Conservation (phyloP, 2,888 invertebrate genomes). For the Catocala fraxini region DNA sequence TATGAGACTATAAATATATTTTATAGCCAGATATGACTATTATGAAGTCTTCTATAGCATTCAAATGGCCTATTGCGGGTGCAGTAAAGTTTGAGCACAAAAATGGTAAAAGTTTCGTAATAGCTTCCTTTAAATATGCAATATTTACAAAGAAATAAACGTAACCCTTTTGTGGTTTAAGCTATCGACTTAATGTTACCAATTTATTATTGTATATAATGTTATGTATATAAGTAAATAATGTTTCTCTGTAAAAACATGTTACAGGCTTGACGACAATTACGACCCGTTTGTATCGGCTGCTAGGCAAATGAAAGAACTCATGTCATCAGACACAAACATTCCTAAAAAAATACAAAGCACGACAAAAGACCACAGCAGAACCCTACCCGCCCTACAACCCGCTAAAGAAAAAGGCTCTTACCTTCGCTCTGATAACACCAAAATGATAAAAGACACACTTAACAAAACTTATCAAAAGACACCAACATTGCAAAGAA, state of each 20-base stretch:
- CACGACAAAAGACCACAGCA: slow-evolving; percentile 75
- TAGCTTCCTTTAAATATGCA: too few relatives aligned
- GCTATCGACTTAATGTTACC: too few relatives aligned
- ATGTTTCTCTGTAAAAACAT: slow-evolving; percentile 26
- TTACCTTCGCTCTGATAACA: slow-evolving; percentile 71
- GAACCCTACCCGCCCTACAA: slow-evolving; percentile 80
- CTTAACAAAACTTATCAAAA: slow-evolving; percentile 86
- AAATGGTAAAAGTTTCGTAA: too few relatives aligned
- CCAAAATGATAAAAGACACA: slow-evolving; percentile 84
- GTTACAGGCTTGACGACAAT: slow-evolving; percentile 84
- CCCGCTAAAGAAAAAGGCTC: slow-evolving; percentile 74
- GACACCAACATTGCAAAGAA: slow-evolving; percentile 82
- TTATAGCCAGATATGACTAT: too few relatives aligned
- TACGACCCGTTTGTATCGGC: slow-evolving; percentile 94
- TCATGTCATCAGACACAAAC: slow-evolving; percentile 90
- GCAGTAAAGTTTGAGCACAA: too few relatives aligned
- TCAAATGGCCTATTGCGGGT: too few relatives aligned
- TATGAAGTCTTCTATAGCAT: too few relatives aligned
- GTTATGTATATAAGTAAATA: background rate
- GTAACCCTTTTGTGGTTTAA: too few relatives aligned
- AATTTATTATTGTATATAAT: too few relatives aligned
- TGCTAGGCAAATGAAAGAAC: slow-evolving; percentile 93
- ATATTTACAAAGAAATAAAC: too few relatives aligned
- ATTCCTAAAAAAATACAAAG: slow-evolving; percentile 79
- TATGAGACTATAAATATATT: too few relatives aligned